Evolutionary conservation across 2,113 vertebrate species (phyloP).

Genomic region (Cheilinus undulatus): DNA sequence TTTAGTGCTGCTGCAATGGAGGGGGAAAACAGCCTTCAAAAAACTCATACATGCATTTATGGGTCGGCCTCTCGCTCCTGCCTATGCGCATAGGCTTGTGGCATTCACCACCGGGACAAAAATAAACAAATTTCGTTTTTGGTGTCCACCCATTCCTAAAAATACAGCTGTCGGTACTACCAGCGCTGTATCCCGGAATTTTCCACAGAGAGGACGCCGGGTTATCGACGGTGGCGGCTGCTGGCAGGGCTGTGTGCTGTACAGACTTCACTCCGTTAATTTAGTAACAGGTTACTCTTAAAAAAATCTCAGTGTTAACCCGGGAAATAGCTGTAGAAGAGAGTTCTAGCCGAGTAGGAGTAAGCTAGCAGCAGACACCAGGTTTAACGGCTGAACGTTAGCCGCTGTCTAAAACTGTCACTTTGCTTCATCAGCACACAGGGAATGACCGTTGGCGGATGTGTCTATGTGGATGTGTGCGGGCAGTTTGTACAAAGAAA

Average conservation of each 20-base stretch:
- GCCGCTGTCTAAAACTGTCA: constrained; percentile 70
- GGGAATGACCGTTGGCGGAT: constrained; percentile 10
- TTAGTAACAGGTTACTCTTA: constrained; percentile 40
- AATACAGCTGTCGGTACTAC: constrained; percentile 74
- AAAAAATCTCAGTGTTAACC: not conserved
- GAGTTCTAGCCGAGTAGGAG: not conserved
- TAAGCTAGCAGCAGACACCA: constrained; percentile 19
- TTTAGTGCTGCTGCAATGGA: constrained; percentile 36
- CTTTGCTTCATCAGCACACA: constrained; percentile 70
- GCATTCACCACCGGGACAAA: constrained; percentile 75
- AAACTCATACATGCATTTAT: constrained; percentile 55
- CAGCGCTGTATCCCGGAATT: constrained; percentile 68
- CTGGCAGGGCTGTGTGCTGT: not conserved
- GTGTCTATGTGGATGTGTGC: not conserved
- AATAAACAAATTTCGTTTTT: constrained; percentile 82
- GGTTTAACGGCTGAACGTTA: constrained; percentile 16
- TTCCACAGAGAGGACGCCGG: constrained; percentile 63
- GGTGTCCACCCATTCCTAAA: constrained; percentile 84
- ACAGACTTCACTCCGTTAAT: constrained; percentile 33
- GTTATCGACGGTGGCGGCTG: constrained; percentile 35
- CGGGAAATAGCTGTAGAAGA: not conserved
- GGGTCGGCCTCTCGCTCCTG: constrained; percentile 56
- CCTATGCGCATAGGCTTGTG: constrained; percentile 69
- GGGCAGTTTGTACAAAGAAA: constrained; percentile 7
- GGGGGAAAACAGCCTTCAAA: not conserved